These are phyloP conservation scores for Julus scanicus DNA, from an alignment of 2,888 invertebrate species.

Conservation along the genomic window DNA sequence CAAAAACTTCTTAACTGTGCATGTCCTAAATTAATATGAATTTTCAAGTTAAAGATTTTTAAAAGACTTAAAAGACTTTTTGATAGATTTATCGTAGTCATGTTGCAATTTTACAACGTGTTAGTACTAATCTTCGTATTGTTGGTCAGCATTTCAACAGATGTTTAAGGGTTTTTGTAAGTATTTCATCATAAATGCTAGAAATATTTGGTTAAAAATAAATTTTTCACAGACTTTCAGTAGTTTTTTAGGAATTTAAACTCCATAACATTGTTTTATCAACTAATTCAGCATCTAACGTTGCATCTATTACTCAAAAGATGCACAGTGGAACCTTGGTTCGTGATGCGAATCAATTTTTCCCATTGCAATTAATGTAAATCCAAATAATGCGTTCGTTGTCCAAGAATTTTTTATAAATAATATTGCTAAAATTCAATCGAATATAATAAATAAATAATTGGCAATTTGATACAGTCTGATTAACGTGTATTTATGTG, in stretches of 20 bases:
- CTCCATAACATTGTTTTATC: background rate
- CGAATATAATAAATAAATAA: too few relatives aligned
- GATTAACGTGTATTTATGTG: background rate
- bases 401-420: too few relatives aligned
- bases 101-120: background rate
- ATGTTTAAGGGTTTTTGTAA: background rate
- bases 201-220: background rate
- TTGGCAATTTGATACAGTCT: background rate
- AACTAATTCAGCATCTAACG: background rate
- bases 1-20: background rate
- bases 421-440: too few relatives aligned
- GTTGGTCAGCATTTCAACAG: background rate
- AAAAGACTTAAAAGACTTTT: background rate
- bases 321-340: too few relatives aligned
- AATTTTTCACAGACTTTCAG: background rate
- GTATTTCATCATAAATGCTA: background rate
- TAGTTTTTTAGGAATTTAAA: background rate
- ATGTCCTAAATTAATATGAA: background rate
- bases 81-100: background rate
- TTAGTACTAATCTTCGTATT: background rate
- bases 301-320: too few relatives aligned
- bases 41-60: too few relatives aligned
- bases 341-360: too few relatives aligned
- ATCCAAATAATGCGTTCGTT: too few relatives aligned
- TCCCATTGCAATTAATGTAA: too few relatives aligned